Conservation (phyloP, 2,797 vertebrate genomes). For the Labeo calbasu region DNA sequence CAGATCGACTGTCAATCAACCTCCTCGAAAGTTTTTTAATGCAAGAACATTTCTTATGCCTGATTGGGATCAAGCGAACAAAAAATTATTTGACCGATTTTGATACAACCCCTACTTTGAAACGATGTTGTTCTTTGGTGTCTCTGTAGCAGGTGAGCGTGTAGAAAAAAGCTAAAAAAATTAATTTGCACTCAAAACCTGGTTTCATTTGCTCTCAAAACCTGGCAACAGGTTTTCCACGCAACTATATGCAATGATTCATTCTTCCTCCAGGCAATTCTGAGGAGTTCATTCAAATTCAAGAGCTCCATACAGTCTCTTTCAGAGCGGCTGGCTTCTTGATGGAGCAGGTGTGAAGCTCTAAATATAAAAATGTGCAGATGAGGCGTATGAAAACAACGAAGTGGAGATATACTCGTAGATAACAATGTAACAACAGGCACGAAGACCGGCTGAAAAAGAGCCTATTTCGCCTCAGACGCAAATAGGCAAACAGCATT, state of each 20-base stretch:
- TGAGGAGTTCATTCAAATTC: constrained; percentile 50
- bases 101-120: neutral
- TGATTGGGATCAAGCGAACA: neutral
- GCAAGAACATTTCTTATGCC: neutral
- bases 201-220: constrained; percentile 6
- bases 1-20: too few species aligned
- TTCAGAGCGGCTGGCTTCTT: constrained; percentile 5
- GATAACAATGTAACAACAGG: constrained; percentile 35
- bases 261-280: constrained; percentile 10
- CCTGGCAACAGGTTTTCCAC: constrained; percentile 12
- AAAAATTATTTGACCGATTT: neutral
- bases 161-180: neutral
- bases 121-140: neutral
- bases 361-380: constrained; percentile 36
- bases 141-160: neutral
- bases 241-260: constrained; percentile 10
- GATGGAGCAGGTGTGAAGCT: constrained; percentile 42
- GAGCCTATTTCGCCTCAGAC: constrained; percentile 14
- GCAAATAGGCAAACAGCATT: constrained; percentile 11
- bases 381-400: constrained; percentile 39
- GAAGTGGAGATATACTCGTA: neutral
- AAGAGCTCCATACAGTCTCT: constrained; percentile 31
- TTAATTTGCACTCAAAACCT: neutral
- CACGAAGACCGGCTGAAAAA: neutral
- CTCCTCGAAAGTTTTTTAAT: neutral